Evolutionary conservation across 2,113 vertebrate genomes (phyloP), one percentile per base, ranked within the genome.

Genomic region (Gavialis gangeticus): DNA sequence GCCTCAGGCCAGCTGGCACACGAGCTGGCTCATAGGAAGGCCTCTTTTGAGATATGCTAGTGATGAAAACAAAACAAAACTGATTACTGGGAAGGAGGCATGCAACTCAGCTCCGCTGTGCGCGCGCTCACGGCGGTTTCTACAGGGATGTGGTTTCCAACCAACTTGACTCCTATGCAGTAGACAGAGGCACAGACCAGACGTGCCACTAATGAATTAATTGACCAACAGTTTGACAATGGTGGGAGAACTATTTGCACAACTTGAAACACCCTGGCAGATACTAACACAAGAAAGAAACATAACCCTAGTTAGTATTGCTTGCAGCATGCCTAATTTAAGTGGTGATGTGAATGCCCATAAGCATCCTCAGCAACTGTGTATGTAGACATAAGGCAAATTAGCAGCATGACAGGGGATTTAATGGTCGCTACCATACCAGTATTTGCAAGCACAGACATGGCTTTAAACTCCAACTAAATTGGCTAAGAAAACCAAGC

Each of bases 61-160:
- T 3, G 54, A 87, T 25, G 88, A 81, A 71, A 89, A 84, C 87
- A 82, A 76, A 86, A 95, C 96, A 88, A 88, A 93, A 85, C 85
- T 82, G 88, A 69, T n/a, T 0, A 0, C 71, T 28, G 90, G 30
- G 55, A 79, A 13, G 56, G 34, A 79, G 90, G 3, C 66, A 30
- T 84, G 67, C 21, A 64, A 77, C 73, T 15, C 82, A 92, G 91
- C 58, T 82, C 6, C 87, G 60, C 0, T 3, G 84, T 8, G 66
- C 0, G 22, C 18, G 82, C 89, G 55, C 3, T 66, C 22, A 37
- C 30, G 0, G 37, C 79, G 58, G 46, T 14, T 75, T 82, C 82
- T 88, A 55, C 69, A 18, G 58, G 10, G 0, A 28, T 10, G 77
- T 2, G 3, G 82, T 85, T 85, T 4, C 85, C 85, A 78, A 91